Percentiles rank a stretch among this genome's conserved stretches.
Conservation (phyloP, 2,888 invertebrate species). For the Ophonus ardosiacus region DNA sequence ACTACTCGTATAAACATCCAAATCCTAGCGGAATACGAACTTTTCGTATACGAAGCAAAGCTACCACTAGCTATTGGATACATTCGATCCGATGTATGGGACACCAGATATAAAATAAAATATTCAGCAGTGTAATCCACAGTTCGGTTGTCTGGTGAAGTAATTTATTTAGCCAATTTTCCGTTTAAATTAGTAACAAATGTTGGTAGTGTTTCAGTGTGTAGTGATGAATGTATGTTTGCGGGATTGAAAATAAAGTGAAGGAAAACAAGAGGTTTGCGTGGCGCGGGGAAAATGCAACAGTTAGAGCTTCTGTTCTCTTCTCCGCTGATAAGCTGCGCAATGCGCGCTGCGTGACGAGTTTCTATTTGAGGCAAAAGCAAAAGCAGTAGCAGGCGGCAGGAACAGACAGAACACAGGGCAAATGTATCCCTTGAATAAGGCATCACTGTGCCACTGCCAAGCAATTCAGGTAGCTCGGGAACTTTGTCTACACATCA, state of each 20-base stretch:
- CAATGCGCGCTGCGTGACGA: constrained; percentile 36
- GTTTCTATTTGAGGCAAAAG: constrained; percentile 39
- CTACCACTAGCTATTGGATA: too few relatives aligned
- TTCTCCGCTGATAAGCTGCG: constrained; percentile 4
- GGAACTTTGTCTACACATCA: constrained; percentile 64
- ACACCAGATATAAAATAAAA: neutral
- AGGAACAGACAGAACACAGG: neutral
- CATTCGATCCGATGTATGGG: neutral
- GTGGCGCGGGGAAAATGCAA: constrained; percentile 32
- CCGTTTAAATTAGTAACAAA: constrained; percentile 32
- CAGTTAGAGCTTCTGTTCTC: constrained; percentile 22
- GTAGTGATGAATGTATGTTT: constrained; percentile 38
- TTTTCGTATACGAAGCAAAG: too few relatives aligned
- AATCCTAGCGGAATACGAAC: too few relatives aligned
- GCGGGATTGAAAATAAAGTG: constrained; percentile 51
- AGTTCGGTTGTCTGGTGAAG: neutral
- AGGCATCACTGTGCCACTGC: constrained; percentile 57
- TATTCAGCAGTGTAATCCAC: neutral
- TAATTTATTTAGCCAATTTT: constrained; percentile 12
- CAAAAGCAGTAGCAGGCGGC: neutral
- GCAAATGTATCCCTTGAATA: constrained; percentile 61
- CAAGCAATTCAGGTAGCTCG: constrained; percentile 63
- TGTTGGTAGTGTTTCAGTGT: constrained; percentile 9
- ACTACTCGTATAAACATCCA: too few relatives aligned
- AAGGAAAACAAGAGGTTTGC: constrained; percentile 24